phyloP scores from a whole-genome alignment of 2,113 vertebrate genomes.

The Gnathonemus longibarbis region DNA sequence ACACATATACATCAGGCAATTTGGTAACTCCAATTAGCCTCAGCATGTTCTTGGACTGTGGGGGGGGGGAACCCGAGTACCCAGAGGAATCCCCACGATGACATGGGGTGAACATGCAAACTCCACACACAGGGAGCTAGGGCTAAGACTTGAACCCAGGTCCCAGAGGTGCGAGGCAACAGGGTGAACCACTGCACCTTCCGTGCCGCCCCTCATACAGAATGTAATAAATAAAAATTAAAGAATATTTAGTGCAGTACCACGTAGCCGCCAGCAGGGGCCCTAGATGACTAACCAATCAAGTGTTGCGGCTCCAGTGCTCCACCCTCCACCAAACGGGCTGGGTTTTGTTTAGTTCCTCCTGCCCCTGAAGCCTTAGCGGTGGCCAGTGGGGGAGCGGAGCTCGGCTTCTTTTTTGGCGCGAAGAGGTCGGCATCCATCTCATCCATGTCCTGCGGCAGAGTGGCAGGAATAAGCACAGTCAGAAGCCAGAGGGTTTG shows the following conservation, averaged over 20 bases:
- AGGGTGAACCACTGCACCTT: no score
- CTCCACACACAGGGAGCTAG: no score
- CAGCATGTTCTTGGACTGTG: no score
- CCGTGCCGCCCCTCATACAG: no score
- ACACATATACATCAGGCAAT: no score
- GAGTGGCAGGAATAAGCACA: neutral
- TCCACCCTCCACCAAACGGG: constrained; percentile 30
- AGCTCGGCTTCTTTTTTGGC: constrained; percentile 52
- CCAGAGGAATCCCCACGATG: no score
- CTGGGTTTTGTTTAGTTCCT: constrained; percentile 28
- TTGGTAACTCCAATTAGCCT: no score
- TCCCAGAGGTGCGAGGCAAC: no score
- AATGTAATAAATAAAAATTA: no score
- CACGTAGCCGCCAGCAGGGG: neutral
- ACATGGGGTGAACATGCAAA: no score
- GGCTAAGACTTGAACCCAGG: no score
- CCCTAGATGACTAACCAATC: neutral
- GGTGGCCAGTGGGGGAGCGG: constrained; percentile 40
- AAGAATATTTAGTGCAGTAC: neutral
- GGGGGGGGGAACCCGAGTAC: no score
- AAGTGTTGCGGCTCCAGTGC: constrained; percentile 17
- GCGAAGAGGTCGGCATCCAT: constrained; percentile 73
- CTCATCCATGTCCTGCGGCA: constrained; percentile 68
- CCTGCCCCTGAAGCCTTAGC: constrained; percentile 38
- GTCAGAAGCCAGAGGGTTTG: neutral